These are phyloP conservation scores for Syngnathus acus DNA, from an alignment of 2,797 vertebrate genomes.

Conservation along the genomic window DNA sequence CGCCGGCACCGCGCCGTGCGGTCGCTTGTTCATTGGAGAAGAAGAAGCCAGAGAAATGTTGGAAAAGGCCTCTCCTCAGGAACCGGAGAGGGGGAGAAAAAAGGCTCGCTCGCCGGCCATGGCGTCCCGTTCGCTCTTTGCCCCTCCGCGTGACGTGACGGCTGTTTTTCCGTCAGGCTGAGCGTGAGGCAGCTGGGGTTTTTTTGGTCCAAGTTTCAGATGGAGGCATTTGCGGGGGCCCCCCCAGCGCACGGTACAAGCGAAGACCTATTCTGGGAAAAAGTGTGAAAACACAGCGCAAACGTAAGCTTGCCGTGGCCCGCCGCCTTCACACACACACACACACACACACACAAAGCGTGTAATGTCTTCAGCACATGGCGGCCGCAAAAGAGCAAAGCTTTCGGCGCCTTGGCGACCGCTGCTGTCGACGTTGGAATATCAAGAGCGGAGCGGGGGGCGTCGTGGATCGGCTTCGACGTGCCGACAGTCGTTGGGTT, in stretches of 20 bases:
- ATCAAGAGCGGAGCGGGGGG: background rate
- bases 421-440: constrained; percentile 3
- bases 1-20: constrained; percentile 1
- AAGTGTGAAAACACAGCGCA: background rate
- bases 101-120: background rate
- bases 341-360: background rate
- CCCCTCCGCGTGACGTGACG: background rate
- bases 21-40: background rate
- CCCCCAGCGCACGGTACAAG: background rate
- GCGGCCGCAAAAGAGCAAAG: constrained; percentile 1
- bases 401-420: constrained; percentile 1
- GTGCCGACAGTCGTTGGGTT: background rate
- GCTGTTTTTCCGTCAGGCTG: background rate
- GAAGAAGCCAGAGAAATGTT: background rate
- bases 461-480: background rate
- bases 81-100: background rate
- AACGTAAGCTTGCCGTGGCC: background rate
- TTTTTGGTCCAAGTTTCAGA: background rate
- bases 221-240: background rate
- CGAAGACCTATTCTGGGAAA: constrained; percentile 3
- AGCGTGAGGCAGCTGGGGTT: background rate
- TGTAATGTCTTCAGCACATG: constrained; percentile 5
- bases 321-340: background rate
- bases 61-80: constrained; percentile 4
- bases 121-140: background rate